Evolutionary conservation across 1,140 invertebrate genomes (phyloP).

Genomic region (Potamilus streckersoni): DNA sequence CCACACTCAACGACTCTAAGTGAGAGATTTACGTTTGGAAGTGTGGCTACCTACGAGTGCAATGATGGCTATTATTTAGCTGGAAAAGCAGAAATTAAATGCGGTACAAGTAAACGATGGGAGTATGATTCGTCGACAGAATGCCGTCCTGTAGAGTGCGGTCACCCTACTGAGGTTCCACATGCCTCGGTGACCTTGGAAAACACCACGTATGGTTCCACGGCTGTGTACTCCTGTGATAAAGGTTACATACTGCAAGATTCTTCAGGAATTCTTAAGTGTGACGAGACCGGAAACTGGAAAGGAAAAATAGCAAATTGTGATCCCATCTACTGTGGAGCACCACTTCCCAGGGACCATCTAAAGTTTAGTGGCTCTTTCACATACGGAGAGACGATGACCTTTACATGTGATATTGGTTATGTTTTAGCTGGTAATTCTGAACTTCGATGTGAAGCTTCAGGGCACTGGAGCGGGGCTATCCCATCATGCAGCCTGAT

Average conservation of each 20-base stretch:
- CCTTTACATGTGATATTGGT: constrained; percentile 70
- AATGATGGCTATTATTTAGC: constrained; percentile 58
- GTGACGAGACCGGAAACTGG: constrained; percentile 47
- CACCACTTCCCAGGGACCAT: constrained; percentile 28
- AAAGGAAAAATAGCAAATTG: constrained; percentile 36
- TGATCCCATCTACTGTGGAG: constrained; percentile 39
- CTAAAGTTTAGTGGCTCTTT: too few relatives aligned
- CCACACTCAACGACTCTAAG: constrained; percentile 39
- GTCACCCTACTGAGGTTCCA: constrained; percentile 81
- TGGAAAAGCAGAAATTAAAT: constrained; percentile 60
- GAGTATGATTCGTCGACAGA: constrained; percentile 48
- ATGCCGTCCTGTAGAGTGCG: constrained; percentile 84
- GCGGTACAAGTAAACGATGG: constrained; percentile 39
- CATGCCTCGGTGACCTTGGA: constrained; percentile 78
- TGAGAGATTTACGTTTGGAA: constrained; percentile 59
- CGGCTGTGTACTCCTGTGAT: constrained; percentile 46
- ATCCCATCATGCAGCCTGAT: constrained; percentile 40
- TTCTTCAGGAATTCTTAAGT: constrained; percentile 27
- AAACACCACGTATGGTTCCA: constrained; percentile 77
- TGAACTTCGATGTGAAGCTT: constrained; percentile 32
- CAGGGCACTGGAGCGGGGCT: constrained; percentile 41
- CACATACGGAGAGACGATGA: not conserved
- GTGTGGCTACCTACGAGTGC: constrained; percentile 70
- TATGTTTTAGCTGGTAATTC: constrained; percentile 69
- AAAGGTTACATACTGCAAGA: constrained; percentile 37